Evolutionary conservation across 2,797 vertebrate genomes (phyloP), one percentile per base, ranked within the genome.

Genomic region (Telmatherina bonti): DNA sequence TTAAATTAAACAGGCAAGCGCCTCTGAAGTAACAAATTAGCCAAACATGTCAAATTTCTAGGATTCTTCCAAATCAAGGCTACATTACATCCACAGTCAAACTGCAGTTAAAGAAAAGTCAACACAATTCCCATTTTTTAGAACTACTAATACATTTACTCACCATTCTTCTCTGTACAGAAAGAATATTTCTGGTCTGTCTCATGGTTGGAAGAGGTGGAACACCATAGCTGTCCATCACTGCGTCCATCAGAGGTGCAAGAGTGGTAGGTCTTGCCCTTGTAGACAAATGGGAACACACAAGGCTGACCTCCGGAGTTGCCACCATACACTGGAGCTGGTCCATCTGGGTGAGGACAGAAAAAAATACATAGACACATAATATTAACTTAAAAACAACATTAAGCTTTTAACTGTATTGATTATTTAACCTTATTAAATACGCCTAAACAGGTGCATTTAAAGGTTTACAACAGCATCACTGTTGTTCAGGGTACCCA

Each of bases 161-260:
- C 85, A 99, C 98, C 96, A 0, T 95, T 95, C 67, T 97, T 96
- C 56, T 96, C 95, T 0, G 96, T 98, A 66, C 98, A 99, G 93
- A 96, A 98, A 41, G 98, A 99, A 71, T 96, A 98, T 76, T 95
- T 97, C 88, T 94, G 92, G 59, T 98, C 97, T 0, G 95, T 87
- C 67, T 98, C 97, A 0, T 95, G 97, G 90, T 99, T 95, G 0
- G 96, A 97, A 22, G 96, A 95, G 8, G 96, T 99, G 80, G 97
- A 98, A 74, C 98, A 99, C 98, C 98, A 99, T 56, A 97, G 94
- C 84, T 96, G 96, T 2, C 97, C 96, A 16, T 99, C 97, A 0
- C 87, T 93, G 49, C 95, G 96, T 9, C 97, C 97, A 26, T 99
- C 97, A 0, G 95, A 95, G 29, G 93, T 99, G 57, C 98, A 99